phyloP scores from a whole-genome alignment of 2,113 vertebrate genomes.

The Trematocara unimaculatum region DNA sequence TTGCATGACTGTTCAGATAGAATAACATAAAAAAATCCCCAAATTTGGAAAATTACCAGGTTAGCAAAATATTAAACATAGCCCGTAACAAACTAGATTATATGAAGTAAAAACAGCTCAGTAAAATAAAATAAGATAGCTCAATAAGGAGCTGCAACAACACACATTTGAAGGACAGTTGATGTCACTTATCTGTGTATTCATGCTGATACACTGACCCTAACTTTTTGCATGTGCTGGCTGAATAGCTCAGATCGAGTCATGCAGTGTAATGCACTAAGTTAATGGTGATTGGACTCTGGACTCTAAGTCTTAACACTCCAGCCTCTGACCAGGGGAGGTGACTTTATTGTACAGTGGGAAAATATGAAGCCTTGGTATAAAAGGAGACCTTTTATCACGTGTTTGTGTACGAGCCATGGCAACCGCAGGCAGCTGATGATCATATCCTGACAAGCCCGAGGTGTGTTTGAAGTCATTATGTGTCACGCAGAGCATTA shows the following conservation, averaged over 20 bases:
- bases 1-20: not conserved
- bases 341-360: not conserved
- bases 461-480: slow-evolving; percentile 10
- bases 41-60: not conserved
- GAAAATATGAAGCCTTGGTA: not conserved
- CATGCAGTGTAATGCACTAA: not conserved
- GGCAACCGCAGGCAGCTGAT: not conserved
- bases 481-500: not conserved
- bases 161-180: not conserved
- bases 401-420: slow-evolving; percentile 14
- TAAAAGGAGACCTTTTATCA: slow-evolving; percentile 3
- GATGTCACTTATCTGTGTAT: not conserved
- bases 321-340: not conserved
- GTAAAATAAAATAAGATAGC: not conserved
- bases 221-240: not conserved
- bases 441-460: not conserved
- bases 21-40: not conserved
- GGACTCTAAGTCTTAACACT: not conserved
- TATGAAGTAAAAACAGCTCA: not conserved
- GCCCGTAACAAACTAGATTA: not conserved
- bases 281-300: not conserved
- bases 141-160: not conserved
- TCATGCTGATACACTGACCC: not conserved
- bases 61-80: not conserved
- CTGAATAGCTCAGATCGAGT: not conserved